Conservation (phyloP, 2,888 invertebrate species). For the Xestoiulus laeticollis region DNA sequence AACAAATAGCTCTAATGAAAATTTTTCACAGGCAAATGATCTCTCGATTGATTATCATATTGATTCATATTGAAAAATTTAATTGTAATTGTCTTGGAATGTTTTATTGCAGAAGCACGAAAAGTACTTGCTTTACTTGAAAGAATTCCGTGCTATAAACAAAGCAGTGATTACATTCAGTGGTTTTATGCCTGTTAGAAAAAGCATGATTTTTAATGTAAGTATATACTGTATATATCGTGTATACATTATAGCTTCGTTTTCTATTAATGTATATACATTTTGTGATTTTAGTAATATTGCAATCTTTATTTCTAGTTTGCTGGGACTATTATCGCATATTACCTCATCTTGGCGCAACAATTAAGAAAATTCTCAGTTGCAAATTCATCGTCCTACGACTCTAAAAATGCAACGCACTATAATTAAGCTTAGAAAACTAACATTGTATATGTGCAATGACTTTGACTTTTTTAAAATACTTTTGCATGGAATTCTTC, state of each 20-base stretch:
- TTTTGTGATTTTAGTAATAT: no score
- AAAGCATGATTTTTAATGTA: background rate
- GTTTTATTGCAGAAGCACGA: background rate
- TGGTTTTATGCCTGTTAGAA: background rate
- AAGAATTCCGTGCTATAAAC: background rate
- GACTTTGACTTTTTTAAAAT: no score
- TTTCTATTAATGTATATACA: no score
- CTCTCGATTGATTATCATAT: background rate
- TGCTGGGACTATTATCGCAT: background rate
- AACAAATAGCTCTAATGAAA: background rate
- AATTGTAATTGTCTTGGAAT: background rate
- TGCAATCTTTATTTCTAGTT: background rate
- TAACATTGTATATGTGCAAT: no score
- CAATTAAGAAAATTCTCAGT: background rate
- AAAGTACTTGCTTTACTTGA: background rate
- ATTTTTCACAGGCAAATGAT: background rate
- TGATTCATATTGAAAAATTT: background rate
- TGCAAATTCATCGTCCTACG: background rate
- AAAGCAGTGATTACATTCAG: background rate
- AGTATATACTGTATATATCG: background rate
- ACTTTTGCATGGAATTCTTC: no score
- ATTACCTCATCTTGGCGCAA: background rate
- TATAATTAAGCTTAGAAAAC: no score
- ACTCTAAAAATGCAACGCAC: background rate
- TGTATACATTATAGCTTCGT: no score